Evolutionary conservation across 2,888 invertebrate genomes (phyloP), one percentile per base, ranked within the genome.

Genomic region (Hirtodrosophila alboralis): DNA sequence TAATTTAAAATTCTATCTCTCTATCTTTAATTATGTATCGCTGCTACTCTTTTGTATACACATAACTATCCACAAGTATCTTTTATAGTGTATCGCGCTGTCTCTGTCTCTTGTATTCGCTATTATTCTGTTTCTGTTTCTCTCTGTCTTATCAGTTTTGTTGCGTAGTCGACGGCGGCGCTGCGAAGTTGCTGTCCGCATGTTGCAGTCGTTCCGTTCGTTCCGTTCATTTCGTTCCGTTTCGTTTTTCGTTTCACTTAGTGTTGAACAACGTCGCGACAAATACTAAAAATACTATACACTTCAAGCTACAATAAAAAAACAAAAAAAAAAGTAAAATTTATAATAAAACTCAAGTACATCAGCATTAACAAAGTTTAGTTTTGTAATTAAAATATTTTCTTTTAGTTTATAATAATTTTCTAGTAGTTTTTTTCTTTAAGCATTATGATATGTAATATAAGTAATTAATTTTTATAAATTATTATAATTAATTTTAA

Each of bases 211-310:
- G 49, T 59, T 43, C 43, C 47, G 57, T 71, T 59, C 58, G 16
- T 72, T 68, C 51, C 36, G 26, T 71, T 70, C 49, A n/a, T n/a
- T n/a, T n/a, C 43, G 51, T 69, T 70, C 34, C 59, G 27, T 60
- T 60, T 43, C 37, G 40, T 31, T 64, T 71, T 66, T 61, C 21
- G 34, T 54, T 62, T 54, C 59, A 52, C 54, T 44, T 78, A 73
- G 84, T 73, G 77, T 66, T 73, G 74, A 69, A 60, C 59, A 72
- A 60, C 73, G 65, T 52, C 69, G 84, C 53, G 64, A 28, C 59
- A 69, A 48, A 53, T 79, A 61, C 65, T 66, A 69, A 63, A 65
- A 53, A 41, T 33, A 52, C 37, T 33, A 54, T 67, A 45, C 56
- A 64, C 47, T 49, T 23, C 31, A 58, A 34, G 49, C 58, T 44